Evolutionary conservation across 2,113 vertebrate genomes (phyloP).

Genomic region (Pseudorectes ferrugineus): DNA sequence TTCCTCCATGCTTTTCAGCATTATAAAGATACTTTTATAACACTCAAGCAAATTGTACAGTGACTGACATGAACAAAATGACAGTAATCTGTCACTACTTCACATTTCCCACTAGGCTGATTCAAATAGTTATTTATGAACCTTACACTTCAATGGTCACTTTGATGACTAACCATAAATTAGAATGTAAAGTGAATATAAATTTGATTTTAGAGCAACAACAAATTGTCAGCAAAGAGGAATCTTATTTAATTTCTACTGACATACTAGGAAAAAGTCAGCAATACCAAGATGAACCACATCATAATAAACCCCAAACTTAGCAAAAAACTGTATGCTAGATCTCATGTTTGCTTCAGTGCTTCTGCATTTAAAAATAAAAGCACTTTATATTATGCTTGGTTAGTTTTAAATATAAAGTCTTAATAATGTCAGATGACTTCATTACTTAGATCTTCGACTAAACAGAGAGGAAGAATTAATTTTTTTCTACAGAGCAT

Average conservation of each 20-base stretch:
- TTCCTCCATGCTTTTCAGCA: background rate
- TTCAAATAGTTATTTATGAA: slow-evolving; percentile 47
- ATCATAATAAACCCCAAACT: slow-evolving; percentile 9
- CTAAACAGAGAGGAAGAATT: slow-evolving; percentile 1
- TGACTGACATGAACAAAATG: slow-evolving; percentile 41
- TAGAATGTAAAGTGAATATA: slow-evolving; percentile 54
- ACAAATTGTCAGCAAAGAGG: slow-evolving; percentile 26
- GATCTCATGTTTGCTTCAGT: background rate
- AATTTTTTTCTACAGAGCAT: background rate
- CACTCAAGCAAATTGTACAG: background rate
- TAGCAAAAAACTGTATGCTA: background rate
- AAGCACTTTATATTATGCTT: background rate
- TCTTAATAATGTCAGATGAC: background rate
- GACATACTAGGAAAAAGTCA: slow-evolving; percentile 29
- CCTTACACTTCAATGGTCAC: slow-evolving; percentile 48
- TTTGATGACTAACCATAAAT: slow-evolving; percentile 69
- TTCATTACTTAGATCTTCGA: background rate
- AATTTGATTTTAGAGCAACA: slow-evolving; percentile 54
- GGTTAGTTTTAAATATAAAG: background rate
- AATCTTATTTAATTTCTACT: slow-evolving; percentile 57
- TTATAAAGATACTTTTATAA: background rate
- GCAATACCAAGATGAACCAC: slow-evolving; percentile 9
- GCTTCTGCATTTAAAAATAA: slow-evolving; percentile 3
- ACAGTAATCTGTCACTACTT: slow-evolving; percentile 38
- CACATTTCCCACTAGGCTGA: slow-evolving; percentile 18